Evolutionary conservation across 2,113 vertebrate species (phyloP).

Genomic region (Lepisosteus osseus): DNA sequence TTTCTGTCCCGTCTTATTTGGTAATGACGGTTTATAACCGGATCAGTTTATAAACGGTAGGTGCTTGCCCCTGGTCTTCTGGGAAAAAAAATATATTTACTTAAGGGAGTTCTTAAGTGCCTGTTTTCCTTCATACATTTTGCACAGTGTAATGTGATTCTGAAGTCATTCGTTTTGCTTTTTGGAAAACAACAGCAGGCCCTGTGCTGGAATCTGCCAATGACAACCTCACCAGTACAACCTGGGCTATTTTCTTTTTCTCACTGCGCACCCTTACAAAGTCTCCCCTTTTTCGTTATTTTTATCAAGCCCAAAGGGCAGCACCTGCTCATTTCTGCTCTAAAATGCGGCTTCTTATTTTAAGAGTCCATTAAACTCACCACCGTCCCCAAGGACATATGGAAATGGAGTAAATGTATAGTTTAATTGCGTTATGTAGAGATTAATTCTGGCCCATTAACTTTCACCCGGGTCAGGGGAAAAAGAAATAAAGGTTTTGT

Average conservation of each 20-base stretch:
- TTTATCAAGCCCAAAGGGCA: conserved; percentile 11
- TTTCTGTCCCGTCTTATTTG: neutral
- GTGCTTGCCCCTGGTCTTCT: neutral
- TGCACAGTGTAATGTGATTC: neutral
- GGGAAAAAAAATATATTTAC: neutral
- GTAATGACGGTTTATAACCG: neutral
- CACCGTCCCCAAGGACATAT: conserved; percentile 59
- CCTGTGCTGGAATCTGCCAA: too few species aligned
- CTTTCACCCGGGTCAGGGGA: conserved; percentile 61
- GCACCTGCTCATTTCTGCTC: conserved; percentile 42
- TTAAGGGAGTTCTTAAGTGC: neutral
- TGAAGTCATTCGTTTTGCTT: neutral
- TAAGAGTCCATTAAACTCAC: conserved; percentile 61
- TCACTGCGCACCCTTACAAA: neutral
- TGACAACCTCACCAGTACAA: neutral
- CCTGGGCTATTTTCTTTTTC: neutral
- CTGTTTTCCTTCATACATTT: conserved; percentile 2
- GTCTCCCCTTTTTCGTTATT: neutral
- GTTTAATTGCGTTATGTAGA: conserved; percentile 69
- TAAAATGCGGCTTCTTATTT: conserved; percentile 56
- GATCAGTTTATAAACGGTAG: neutral
- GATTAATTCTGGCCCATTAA: conserved; percentile 71
- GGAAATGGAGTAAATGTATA: conserved; percentile 62
- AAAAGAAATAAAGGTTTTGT: conserved; percentile 42
- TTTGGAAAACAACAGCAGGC: neutral